Conservation (phyloP, 2,888 invertebrate species). For the Scrobipalpa atriplicella region DNA sequence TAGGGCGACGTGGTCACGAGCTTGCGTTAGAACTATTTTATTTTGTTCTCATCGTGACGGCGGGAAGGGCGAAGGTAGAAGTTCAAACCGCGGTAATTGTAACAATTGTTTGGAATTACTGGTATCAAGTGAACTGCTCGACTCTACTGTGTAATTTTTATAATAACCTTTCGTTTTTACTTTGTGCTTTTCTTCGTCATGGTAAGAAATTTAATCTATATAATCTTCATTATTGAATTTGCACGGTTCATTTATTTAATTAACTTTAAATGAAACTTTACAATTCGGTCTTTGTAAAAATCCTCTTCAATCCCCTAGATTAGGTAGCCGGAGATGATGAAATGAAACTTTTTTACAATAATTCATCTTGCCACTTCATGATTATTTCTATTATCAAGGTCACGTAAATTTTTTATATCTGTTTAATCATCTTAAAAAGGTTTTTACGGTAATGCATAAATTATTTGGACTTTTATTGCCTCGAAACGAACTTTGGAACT, state of each 20-base stretch:
- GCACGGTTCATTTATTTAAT: not conserved
- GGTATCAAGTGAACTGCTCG: slow-evolving; percentile 39
- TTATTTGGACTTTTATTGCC: slow-evolving; percentile 24
- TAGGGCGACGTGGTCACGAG: slow-evolving; percentile 65
- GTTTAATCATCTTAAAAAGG: slow-evolving; percentile 20
- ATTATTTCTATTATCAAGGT: too few species aligned
- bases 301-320: too few species aligned
- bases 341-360: too few species aligned
- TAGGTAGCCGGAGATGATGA: not conserved
- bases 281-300: too few species aligned
- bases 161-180: slow-evolving; percentile 26
- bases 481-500: too few species aligned
- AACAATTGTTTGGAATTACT: slow-evolving; percentile 57
- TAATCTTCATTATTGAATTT: not conserved
- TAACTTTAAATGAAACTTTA: not conserved
- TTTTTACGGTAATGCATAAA: slow-evolving; percentile 34
- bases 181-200: slow-evolving; percentile 12
- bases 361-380: too few species aligned
- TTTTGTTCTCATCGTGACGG: slow-evolving; percentile 56
- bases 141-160: slow-evolving; percentile 21
- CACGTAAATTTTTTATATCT: too few species aligned
- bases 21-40: slow-evolving; percentile 48
- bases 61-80: slow-evolving; percentile 57
- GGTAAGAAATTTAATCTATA: not conserved
- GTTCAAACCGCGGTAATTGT: slow-evolving; percentile 58